Conservation (phyloP, 2,797 vertebrate genomes). For the Danio aesculapii region DNA sequence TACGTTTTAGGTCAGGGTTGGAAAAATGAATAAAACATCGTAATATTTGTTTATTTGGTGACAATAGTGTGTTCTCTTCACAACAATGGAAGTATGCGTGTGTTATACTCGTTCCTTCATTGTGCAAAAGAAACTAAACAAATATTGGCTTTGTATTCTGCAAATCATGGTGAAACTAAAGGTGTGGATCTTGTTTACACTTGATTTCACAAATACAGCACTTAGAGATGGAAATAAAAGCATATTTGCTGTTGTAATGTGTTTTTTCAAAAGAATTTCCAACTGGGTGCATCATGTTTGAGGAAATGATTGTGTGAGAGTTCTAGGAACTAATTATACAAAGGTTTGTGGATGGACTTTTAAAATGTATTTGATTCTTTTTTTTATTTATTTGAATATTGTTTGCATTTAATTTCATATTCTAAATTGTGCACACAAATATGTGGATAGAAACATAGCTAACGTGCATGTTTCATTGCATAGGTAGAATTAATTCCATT, state of each 20-base stretch:
- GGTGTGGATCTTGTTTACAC: slow-evolving; percentile 4
- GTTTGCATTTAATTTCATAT: no score
- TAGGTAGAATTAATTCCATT: neutral
- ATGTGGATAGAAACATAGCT: no score
- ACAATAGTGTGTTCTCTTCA: slow-evolving; percentile 9
- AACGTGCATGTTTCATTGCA: neutral
- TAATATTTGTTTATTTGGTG: slow-evolving; percentile 15
- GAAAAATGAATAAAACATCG: neutral
- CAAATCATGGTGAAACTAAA: slow-evolving; percentile 28
- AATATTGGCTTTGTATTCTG: slow-evolving; percentile 40
- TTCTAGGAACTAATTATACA: no score
- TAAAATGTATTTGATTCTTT: no score
- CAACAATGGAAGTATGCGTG: neutral
- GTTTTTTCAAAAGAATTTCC: neutral
- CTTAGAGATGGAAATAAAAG: neutral
- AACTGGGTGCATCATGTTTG: no score
- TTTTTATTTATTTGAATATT: no score
- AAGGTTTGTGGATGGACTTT: no score
- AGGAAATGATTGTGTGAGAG: no score
- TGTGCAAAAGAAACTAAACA: neutral
- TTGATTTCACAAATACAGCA: slow-evolving; percentile 1
- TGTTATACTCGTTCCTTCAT: neutral
- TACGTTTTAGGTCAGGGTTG: slow-evolving; percentile 21
- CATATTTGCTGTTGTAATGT: slow-evolving; percentile 2
- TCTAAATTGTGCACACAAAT: no score